Percentiles rank a stretch among this genome's conserved stretches.
Conservation (phyloP, 2,113 vertebrate genomes). For the Brachyhypopomus occidentalis region DNA sequence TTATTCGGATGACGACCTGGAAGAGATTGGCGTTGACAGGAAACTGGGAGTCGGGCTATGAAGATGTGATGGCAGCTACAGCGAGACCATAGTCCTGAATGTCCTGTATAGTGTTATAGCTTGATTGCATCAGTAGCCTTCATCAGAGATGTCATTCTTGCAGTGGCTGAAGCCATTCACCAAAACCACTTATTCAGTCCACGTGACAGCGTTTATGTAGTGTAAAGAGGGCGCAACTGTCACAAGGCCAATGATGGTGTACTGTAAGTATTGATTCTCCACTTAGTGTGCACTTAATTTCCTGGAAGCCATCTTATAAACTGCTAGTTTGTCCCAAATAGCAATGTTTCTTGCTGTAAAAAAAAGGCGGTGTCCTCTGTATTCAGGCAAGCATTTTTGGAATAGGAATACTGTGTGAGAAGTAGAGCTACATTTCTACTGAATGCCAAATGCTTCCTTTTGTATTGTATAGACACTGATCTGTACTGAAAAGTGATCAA, state of each 20-base stretch:
- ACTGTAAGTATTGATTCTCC: constrained; percentile 15
- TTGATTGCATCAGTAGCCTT: constrained; percentile 30
- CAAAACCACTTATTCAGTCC: constrained; percentile 14
- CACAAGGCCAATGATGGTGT: not conserved
- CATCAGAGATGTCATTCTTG: constrained; percentile 20
- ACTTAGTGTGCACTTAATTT: constrained; percentile 44
- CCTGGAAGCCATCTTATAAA: constrained; percentile 40
- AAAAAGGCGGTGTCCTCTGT: constrained; percentile 32
- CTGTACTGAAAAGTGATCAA: constrained; percentile 30
- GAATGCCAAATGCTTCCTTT: constrained; percentile 30
- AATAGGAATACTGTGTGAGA: not conserved
- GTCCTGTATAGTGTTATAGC: constrained; percentile 29
- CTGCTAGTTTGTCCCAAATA: constrained; percentile 30
- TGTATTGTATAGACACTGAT: constrained; percentile 20
- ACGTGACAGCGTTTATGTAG: constrained; percentile 5
- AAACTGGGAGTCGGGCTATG: constrained; percentile 71
- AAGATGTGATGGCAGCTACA: not conserved
- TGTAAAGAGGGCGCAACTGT: not conserved
- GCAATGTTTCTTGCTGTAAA: constrained; percentile 36
- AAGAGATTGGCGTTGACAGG: constrained; percentile 63
- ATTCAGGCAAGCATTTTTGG: constrained; percentile 16
- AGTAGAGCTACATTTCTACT: constrained; percentile 32
- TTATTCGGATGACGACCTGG: constrained; percentile 73
- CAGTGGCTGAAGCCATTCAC: constrained; percentile 40
- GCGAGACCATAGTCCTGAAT: not conserved